Percentiles rank a stretch among this genome's conserved stretches.
Conservation (phyloP, 2,113 vertebrate species). For the Gavia stellata region DNA sequence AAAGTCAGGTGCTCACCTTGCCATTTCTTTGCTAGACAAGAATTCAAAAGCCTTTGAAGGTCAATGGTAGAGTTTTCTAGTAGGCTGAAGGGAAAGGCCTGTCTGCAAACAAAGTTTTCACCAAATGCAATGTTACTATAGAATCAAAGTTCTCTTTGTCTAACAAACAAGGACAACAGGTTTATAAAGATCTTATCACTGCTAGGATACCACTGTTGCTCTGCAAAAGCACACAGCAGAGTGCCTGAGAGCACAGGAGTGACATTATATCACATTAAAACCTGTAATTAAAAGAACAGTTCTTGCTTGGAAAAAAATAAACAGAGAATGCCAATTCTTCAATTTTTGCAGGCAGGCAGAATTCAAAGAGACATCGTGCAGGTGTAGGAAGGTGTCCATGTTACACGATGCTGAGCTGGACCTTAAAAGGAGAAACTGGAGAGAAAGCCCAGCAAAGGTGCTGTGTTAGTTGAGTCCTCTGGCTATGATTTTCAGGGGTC, state of each 20-base stretch:
- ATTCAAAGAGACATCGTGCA: not conserved
- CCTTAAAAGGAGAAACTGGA: not conserved
- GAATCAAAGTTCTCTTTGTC: constrained; percentile 58
- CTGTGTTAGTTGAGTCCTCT: not conserved
- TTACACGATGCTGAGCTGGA: not conserved
- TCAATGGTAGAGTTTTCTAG: not conserved
- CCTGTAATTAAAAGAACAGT: not conserved
- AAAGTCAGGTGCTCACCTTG: constrained; percentile 15
- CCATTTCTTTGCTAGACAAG: not conserved
- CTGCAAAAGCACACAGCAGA: not conserved
- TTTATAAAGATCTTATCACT: constrained; percentile 38
- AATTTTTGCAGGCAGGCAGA: not conserved
- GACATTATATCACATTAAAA: not conserved
- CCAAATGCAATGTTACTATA: not conserved
- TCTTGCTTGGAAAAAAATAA: not conserved
- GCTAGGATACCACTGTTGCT: not conserved
- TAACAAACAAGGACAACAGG: not conserved
- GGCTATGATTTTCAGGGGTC: not conserved
- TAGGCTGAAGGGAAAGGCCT: not conserved
- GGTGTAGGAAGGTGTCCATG: not conserved
- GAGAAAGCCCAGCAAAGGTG: not conserved
- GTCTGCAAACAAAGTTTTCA: constrained; percentile 2
- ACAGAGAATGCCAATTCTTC: not conserved
- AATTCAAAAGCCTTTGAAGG: constrained; percentile 36
- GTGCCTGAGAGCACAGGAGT: not conserved